A percentile compares a stretch with the other conserved stretches of the same genome.
Evolutionary conservation across 2,113 vertebrate species (phyloP).

Genomic region (Actinemys pallida): DNA sequence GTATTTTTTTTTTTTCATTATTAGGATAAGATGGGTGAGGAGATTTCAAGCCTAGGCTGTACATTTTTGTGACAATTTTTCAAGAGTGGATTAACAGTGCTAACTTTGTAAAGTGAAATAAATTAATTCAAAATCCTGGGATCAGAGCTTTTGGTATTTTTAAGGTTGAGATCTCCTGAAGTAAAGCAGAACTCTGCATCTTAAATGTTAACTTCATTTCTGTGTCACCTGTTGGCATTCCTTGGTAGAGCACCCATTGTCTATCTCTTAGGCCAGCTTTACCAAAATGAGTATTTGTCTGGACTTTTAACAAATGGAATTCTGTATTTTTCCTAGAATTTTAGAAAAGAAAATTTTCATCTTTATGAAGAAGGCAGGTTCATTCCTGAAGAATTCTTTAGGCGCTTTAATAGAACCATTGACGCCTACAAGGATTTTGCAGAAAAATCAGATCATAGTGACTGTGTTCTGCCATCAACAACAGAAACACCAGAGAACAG

Average conservation of each 20-base stretch:
- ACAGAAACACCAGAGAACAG: conserved; percentile 76
- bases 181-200: not conserved
- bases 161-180: not conserved
- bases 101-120: conserved; percentile 33
- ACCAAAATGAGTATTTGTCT: not conserved
- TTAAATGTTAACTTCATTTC: not conserved
- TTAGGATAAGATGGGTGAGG: not conserved
- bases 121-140: conserved; percentile 6
- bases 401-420: conserved; percentile 82
- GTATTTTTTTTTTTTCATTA: not conserved
- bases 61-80: not conserved
- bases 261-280: not conserved
- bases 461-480: conserved; percentile 80
- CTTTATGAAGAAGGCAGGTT: conserved; percentile 73
- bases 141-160: not conserved
- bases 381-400: conserved; percentile 82
- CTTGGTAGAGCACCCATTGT: not conserved
- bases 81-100: conserved; percentile 10
- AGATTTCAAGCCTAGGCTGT: not conserved
- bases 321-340: conserved; percentile 68
- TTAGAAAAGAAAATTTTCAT: conserved; percentile 76
- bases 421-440: conserved; percentile 81
- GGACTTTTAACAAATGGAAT: conserved; percentile 13
- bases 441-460: conserved; percentile 71
- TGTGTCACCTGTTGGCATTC: not conserved